Base-by-base conservation (phyloP, 2,113 vertebrate genomes). In the Acinonyx jubatus region DNA sequence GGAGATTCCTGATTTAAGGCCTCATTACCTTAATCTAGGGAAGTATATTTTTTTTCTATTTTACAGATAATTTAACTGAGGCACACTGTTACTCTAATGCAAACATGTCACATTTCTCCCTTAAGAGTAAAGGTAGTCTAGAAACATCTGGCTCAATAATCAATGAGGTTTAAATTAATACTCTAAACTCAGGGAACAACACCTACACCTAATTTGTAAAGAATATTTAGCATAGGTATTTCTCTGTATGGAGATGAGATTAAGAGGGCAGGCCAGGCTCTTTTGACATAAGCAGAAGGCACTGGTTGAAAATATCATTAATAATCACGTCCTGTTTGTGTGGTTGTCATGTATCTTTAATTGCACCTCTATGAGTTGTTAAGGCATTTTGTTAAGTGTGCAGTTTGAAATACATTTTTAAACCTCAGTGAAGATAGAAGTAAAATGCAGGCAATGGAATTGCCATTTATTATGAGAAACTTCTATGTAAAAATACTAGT, bases 321-420 rank as follows among this genome's bases (percentile, higher is more conserved):
- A 83, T 71, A 96, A 96, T 96, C 94, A 95, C 27, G 27, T 87
- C 45, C 38, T 87, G 14, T 45, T 78, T 48, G 38, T 90, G 79
- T 88, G 87, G 52, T 63, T 74, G 29, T 29, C 18, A 66, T 95
- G 95, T 36, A 94, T 38, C 18, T 89, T 93, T 93, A 95, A 95
- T 66, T 93, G 31, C 55, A 96, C 7, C 23, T 66, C 7, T 33
- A 88, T 63, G 16, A 73, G 66, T 41, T 55, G 29, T 89, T 65
- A 93, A 83, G 68, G 88, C 38, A 41, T 94, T 95, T 97, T 90
- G 61, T 79, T 83, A 96, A 97, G 61, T 69, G 55, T 89, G 38
- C 27, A 76, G 92, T 78, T 89, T 90, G 65, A 98, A 96, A 93
- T 74, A 36, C 84, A 23, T 94, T 93, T 83, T 96, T 80, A 38